Percentiles rank a stretch among this genome's conserved stretches.
Conservation (phyloP, 2,888 invertebrate genomes). For the Diarsia dahlii region DNA sequence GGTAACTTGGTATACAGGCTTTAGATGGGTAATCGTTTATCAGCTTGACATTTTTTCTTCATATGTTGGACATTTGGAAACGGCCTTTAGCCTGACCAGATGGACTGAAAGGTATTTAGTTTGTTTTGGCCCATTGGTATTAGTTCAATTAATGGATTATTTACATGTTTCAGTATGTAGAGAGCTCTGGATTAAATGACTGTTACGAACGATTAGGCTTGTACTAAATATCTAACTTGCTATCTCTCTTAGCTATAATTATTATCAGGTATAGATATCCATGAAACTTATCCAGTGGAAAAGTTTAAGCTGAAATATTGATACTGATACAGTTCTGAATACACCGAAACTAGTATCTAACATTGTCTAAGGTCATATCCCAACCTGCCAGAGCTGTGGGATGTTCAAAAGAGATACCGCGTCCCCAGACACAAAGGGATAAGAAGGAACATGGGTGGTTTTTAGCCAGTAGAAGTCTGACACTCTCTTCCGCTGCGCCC, state of each 20-base stretch:
- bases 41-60: background rate
- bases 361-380: background rate
- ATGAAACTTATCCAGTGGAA: background rate
- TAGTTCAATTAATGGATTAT: too few relatives aligned
- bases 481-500: too few relatives aligned
- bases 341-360: conserved; percentile 7
- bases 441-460: too few relatives aligned
- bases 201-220: background rate
- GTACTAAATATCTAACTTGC: background rate
- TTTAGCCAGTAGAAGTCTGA: too few relatives aligned
- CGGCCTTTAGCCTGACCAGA: background rate
- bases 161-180: too few relatives aligned
- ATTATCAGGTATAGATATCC: background rate
- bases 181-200: background rate
- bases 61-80: background rate
- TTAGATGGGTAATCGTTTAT: background rate
- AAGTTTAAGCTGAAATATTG: background rate
- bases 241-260: background rate
- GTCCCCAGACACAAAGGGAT: too few relatives aligned
- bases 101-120: background rate
- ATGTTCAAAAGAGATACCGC: too few relatives aligned
- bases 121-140: too few relatives aligned
- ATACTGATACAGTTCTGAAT: background rate
- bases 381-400: too few relatives aligned
- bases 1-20: background rate